Evolutionary conservation across 1,140 invertebrate genomes (phyloP).

Genomic region (Cotesia chilonis): DNA sequence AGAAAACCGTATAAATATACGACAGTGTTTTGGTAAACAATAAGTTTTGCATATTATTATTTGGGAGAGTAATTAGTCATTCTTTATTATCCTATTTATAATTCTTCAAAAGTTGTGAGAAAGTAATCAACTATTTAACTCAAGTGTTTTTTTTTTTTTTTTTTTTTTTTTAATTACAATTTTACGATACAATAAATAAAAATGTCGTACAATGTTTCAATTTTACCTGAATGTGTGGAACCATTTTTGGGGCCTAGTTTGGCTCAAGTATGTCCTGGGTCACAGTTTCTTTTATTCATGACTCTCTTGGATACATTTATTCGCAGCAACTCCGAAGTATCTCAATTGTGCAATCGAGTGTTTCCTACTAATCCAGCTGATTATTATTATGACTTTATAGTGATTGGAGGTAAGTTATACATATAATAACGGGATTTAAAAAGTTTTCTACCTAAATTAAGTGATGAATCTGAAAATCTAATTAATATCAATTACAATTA

Average conservation of each 20-base stretch:
- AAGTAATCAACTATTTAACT: neutral
- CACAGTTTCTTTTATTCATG: slow-evolving; percentile 68
- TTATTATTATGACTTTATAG: slow-evolving; percentile 68
- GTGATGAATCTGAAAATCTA: too few relatives aligned
- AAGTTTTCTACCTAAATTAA: too few relatives aligned
- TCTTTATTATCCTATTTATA: too few relatives aligned
- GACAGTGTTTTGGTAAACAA: too few relatives aligned
- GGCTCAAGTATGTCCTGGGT: slow-evolving; percentile 63
- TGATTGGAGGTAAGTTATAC: slow-evolving; percentile 64
- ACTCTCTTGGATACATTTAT: slow-evolving; percentile 67
- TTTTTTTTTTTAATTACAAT: slow-evolving; percentile 36
- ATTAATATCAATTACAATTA: too few relatives aligned
- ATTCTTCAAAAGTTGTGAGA: too few relatives aligned
- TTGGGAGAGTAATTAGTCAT: too few relatives aligned
- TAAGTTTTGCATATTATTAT: too few relatives aligned
- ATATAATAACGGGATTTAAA: too few relatives aligned
- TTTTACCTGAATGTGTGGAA: slow-evolving; percentile 42
- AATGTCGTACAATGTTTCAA: slow-evolving; percentile 55
- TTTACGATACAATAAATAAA: too few relatives aligned
- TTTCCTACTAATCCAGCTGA: slow-evolving; percentile 54
- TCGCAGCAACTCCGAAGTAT: slow-evolving; percentile 61
- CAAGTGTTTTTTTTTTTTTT: neutral
- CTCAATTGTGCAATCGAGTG: slow-evolving; percentile 65
- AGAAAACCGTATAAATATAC: too few relatives aligned
- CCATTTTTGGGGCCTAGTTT: slow-evolving; percentile 65